A percentile compares a stretch with the other conserved stretches of the same genome.
Evolutionary conservation across 1,140 invertebrate genomes (phyloP).

Genomic region (Orchestia grillus): DNA sequence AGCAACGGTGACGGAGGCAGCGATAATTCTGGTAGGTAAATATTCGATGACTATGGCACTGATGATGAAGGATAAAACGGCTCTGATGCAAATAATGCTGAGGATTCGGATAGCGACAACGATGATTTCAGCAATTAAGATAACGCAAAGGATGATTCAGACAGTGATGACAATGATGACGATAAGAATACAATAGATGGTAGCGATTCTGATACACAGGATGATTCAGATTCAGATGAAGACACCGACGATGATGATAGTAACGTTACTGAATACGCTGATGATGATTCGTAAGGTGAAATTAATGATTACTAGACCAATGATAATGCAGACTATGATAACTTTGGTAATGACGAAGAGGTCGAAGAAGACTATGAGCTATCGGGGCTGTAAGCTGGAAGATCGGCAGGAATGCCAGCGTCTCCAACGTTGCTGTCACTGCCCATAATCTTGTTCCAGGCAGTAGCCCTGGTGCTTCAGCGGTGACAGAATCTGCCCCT

Average conservation of each 20-base stretch:
- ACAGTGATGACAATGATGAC: background rate
- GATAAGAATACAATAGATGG: background rate
- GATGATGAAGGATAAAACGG: background rate
- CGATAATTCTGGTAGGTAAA: background rate
- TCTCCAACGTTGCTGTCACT: background rate
- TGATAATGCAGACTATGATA: background rate
- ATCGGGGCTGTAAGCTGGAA: no score
- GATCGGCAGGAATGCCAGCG: background rate
- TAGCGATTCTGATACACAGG: background rate
- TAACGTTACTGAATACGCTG: background rate
- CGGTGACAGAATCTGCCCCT: background rate
- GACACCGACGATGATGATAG: background rate
- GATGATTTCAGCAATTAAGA: background rate
- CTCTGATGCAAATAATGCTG: background rate
- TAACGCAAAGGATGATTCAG: background rate
- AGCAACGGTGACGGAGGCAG: background rate
- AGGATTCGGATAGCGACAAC: background rate
- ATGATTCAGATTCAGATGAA: background rate
- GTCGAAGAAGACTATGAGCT: background rate
- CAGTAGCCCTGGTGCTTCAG: background rate
- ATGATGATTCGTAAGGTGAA: background rate
- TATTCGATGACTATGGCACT: background rate
- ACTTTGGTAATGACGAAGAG: background rate
- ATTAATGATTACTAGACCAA: background rate
- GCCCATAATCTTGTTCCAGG: background rate